Conservation (phyloP, 2,113 vertebrate genomes). For the Peromyscus californicus region DNA sequence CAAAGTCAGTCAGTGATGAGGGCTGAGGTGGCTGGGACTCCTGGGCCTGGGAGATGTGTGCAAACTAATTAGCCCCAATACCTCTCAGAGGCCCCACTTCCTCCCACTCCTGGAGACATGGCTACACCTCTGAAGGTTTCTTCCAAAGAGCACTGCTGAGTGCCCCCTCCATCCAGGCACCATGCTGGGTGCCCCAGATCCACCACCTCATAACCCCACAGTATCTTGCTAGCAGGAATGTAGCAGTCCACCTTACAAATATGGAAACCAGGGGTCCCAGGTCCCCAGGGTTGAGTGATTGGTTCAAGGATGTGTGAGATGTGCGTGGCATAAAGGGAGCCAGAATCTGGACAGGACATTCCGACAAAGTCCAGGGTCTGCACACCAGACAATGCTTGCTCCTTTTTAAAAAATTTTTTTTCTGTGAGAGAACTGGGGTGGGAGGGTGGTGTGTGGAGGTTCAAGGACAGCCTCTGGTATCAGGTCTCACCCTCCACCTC, state of each 20-base stretch:
- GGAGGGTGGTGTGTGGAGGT: background rate
- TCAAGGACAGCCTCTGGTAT: background rate
- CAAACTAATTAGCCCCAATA: fast-evolving
- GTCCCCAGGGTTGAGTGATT: background rate
- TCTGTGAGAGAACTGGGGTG: background rate
- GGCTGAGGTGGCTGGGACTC: background rate
- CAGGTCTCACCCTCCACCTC: background rate
- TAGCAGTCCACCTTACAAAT: background rate
- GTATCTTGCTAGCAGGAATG: too few relatives aligned
- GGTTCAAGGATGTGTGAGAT: background rate
- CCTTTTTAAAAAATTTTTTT: too few relatives aligned
- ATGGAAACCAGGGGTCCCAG: background rate
- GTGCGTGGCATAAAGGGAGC: background rate
- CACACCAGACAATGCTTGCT: background rate
- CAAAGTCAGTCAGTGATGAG: background rate
- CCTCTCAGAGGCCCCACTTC: background rate
- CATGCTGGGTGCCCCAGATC: background rate
- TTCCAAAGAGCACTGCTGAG: background rate
- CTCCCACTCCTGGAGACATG: fast-evolving
- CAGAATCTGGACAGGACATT: background rate
- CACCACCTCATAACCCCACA: background rate
- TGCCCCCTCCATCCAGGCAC: background rate
- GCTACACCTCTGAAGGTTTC: background rate
- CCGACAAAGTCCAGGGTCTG: background rate
- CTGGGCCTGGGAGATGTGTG: background rate